phyloP scores from a whole-genome alignment of 1,140 invertebrate species.

The Drosophila setifemur region DNA sequence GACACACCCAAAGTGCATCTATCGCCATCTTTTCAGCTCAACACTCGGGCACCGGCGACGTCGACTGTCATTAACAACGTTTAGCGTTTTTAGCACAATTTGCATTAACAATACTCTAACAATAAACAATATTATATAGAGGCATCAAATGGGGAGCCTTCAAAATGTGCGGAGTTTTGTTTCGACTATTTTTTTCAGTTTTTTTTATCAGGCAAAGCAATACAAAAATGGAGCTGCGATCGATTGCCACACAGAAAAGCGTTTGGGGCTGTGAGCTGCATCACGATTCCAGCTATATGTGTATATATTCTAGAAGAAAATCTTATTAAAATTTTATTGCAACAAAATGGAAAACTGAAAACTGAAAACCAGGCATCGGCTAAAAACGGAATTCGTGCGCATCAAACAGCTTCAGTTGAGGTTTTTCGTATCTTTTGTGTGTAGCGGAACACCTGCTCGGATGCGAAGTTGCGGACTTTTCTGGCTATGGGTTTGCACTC shows the following conservation, averaged over 20 bases:
- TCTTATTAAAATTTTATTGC: conserved; percentile 80
- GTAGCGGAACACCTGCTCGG: conserved; percentile 73
- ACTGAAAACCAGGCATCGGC: conserved; percentile 39
- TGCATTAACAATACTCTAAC: conserved; percentile 43
- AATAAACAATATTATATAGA: conserved; percentile 69
- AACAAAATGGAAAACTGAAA: conserved; percentile 61
- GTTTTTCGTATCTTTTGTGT: conserved; percentile 73
- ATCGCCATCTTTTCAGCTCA: conserved; percentile 57
- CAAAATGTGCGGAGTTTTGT: conserved; percentile 46
- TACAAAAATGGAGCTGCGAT: conserved; percentile 75
- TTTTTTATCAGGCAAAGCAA: conserved; percentile 33
- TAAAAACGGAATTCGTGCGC: conserved; percentile 80
- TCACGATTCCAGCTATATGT: conserved; percentile 52
- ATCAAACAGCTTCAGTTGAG: conserved; percentile 73
- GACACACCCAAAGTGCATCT: conserved; percentile 75
- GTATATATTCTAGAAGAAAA: conserved; percentile 47
- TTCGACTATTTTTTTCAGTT: conserved; percentile 34
- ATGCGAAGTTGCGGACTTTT: conserved; percentile 37
- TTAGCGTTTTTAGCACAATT: conserved; percentile 64
- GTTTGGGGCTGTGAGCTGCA: conserved; percentile 43
- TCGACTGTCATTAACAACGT: conserved; percentile 72
- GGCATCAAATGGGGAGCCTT: conserved; percentile 54
- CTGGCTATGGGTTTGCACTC: conserved; percentile 1
- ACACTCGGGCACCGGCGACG: conserved; percentile 24
- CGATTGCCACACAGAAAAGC: conserved; percentile 49